Evolutionary conservation across 2,113 vertebrate species (phyloP).

Genomic region (Amblyopsis rosae): DNA sequence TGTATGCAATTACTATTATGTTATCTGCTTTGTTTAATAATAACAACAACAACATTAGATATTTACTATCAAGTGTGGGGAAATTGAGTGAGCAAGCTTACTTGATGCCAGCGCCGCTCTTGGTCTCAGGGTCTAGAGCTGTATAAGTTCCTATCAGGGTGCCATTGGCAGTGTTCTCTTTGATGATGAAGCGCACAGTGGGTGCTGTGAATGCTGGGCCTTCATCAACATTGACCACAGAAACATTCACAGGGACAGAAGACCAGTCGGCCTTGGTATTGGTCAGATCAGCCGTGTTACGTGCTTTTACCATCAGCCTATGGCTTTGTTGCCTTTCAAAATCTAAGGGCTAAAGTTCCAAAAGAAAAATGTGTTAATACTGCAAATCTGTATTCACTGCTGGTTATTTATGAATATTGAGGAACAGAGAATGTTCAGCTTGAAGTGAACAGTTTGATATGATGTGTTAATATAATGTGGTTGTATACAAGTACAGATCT

Average conservation of each 20-base stretch:
- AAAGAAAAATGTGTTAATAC: not conserved
- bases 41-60: too few relatives aligned
- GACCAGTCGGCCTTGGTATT: constrained; percentile 63
- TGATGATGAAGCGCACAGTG: constrained; percentile 64
- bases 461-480: not conserved
- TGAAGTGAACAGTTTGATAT: not conserved
- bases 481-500: too few relatives aligned
- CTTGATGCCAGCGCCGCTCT: constrained; percentile 80
- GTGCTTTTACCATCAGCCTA: constrained; percentile 76
- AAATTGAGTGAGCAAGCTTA: constrained; percentile 43
- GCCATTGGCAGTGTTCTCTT: constrained; percentile 77
- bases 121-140: constrained; percentile 85
- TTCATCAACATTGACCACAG: constrained; percentile 79
- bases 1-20: too few relatives aligned
- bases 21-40: too few relatives aligned
- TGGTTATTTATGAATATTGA: too few relatives aligned
- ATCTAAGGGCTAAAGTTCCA: constrained; percentile 78
- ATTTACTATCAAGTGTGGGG: not conserved
- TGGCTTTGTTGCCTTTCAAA: constrained; percentile 72
- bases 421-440: too few relatives aligned
- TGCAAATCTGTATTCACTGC: not conserved
- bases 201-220: constrained; percentile 82
- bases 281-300: constrained; percentile 79
- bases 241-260: constrained; percentile 74
- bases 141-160: constrained; percentile 73